These are phyloP conservation scores for Apotomis capreana DNA, from an alignment of 2,888 invertebrate genomes.

Conservation along the genomic window DNA sequence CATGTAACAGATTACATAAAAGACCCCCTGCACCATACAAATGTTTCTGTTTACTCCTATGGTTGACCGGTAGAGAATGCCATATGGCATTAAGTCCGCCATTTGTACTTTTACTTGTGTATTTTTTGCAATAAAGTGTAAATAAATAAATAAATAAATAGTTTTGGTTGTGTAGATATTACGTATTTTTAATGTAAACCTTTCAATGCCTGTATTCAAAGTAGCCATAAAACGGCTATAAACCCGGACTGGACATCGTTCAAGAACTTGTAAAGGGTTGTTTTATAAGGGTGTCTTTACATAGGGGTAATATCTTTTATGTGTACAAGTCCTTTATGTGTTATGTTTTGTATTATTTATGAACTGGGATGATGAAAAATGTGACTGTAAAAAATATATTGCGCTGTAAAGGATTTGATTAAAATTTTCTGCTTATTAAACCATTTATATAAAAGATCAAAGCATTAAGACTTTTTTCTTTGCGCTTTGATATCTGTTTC, in stretches of 20 bases:
- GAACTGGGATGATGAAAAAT: background rate
- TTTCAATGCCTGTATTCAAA: background rate
- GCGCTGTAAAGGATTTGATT: background rate
- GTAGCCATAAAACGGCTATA: background rate
- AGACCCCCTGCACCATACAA: too few species aligned
- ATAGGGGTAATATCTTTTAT: background rate
- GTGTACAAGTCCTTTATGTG: background rate
- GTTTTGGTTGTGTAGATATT: too few species aligned
- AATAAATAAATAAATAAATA: too few species aligned
- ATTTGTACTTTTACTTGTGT: too few species aligned
- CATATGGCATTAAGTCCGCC: too few species aligned
- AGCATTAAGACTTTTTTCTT: too few species aligned
- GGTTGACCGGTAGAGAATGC: too few species aligned
- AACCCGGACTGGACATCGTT: background rate
- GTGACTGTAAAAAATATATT: background rate
- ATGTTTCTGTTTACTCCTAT: too few species aligned
- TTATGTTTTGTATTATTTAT: slow-evolving; percentile 3
- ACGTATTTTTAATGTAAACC: background rate
- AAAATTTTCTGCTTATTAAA: background rate
- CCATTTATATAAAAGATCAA: too few species aligned
- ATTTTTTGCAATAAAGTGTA: too few species aligned
- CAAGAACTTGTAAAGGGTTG: background rate
- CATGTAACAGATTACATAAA: too few species aligned
- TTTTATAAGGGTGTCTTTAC: background rate
- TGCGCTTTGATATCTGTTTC: too few species aligned